Evolutionary conservation across 2,888 invertebrate genomes (phyloP).

Genomic region (Hirudinaria manillensis): DNA sequence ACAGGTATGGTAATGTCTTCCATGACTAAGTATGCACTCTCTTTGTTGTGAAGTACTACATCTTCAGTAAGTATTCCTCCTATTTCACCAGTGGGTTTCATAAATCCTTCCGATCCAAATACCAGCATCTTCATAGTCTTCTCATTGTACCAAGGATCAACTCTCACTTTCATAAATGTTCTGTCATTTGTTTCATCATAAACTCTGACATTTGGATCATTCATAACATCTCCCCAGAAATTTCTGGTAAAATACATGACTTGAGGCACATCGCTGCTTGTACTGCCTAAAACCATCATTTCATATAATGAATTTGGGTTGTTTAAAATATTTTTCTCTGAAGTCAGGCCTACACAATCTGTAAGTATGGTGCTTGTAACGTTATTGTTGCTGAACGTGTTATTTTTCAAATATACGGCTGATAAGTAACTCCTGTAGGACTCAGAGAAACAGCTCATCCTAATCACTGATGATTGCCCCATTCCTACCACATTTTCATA

Average conservation of each 20-base stretch:
- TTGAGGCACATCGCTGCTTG: not conserved
- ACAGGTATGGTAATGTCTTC: slow-evolving; percentile 31
- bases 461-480: slow-evolving; percentile 1
- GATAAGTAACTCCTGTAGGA: not conserved
- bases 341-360: not conserved
- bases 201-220: slow-evolving; percentile 19
- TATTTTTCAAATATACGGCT: slow-evolving; percentile 4
- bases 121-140: slow-evolving; percentile 11
- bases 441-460: not conserved
- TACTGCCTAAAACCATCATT: not conserved
- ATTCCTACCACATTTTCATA: slow-evolving; percentile 1
- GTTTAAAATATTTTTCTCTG: slow-evolving; percentile 15
- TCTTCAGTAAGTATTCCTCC: slow-evolving; percentile 25
- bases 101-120: not conserved
- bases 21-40: slow-evolving; percentile 22
- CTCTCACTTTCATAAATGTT: not conserved
- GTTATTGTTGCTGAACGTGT: slow-evolving; percentile 23
- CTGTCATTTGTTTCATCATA: slow-evolving; percentile 20
- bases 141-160: slow-evolving; percentile 24
- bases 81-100: slow-evolving; percentile 10
- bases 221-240: slow-evolving; percentile 12
- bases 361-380: slow-evolving; percentile 1
- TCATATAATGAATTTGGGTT: slow-evolving; percentile 11
- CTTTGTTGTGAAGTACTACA: not conserved
- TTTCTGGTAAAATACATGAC: slow-evolving; percentile 23